Evolutionary conservation across 2,797 vertebrate genomes (phyloP).

Genomic region (Gymnodraco acuticeps): DNA sequence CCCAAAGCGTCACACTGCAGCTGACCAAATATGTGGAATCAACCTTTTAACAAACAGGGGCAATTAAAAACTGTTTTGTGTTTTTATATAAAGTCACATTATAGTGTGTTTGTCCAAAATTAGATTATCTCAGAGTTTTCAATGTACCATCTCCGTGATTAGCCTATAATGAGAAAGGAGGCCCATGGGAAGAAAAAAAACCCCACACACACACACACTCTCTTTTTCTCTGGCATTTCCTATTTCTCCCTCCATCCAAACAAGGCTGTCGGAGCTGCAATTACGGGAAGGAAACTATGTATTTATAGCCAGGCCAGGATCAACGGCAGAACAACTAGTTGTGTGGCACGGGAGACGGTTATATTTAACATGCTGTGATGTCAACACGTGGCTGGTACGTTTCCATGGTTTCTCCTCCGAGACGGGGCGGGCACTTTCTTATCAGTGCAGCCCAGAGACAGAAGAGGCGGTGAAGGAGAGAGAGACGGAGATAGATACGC

Average conservation of each 20-base stretch:
- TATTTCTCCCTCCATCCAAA: slow-evolving; percentile 78
- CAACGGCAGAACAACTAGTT: slow-evolving; percentile 82
- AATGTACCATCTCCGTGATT: slow-evolving; percentile 56
- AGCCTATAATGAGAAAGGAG: slow-evolving; percentile 55
- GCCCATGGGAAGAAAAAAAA: slow-evolving; percentile 46
- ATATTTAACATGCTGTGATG: slow-evolving; percentile 86
- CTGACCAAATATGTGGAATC: not conserved
- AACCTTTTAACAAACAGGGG: not conserved
- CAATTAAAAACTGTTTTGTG: not conserved
- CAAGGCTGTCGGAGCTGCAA: slow-evolving; percentile 77
- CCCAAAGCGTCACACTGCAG: not conserved
- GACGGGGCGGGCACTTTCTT: slow-evolving; percentile 76
- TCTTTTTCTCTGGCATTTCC: slow-evolving; percentile 68
- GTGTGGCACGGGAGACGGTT: slow-evolving; percentile 76
- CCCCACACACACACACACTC: not conserved
- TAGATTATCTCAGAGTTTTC: slow-evolving; percentile 25
- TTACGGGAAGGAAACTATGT: slow-evolving; percentile 84
- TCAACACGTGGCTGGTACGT: slow-evolving; percentile 83
- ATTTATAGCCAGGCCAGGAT: slow-evolving; percentile 84
- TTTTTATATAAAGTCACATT: slow-evolving; percentile 9
- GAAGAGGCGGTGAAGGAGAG: slow-evolving; percentile 51
- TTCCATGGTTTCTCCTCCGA: slow-evolving; percentile 85
- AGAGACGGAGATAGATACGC: slow-evolving; percentile 20
- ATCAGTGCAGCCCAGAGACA: slow-evolving; percentile 77
- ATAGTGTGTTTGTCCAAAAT: slow-evolving; percentile 35